These are phyloP conservation scores for Leptobrachium ailaonicum DNA, from an alignment of 2,113 vertebrate species.

Conservation along the genomic window DNA sequence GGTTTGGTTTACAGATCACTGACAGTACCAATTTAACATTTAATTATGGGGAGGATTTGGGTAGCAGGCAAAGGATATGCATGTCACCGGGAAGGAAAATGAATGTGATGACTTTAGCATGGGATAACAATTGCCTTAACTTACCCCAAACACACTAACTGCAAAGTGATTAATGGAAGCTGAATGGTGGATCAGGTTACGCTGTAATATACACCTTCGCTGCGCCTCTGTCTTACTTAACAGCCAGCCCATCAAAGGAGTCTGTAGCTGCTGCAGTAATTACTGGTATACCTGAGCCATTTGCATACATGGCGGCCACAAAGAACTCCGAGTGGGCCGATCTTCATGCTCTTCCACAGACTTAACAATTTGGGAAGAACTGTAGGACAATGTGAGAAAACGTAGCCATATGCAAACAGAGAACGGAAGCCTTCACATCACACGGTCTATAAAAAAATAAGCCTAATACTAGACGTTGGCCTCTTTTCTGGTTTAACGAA, in stretches of 20 bases:
- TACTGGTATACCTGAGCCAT: slow-evolving; percentile 60
- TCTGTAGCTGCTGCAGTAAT: slow-evolving; percentile 70
- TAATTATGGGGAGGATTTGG: slow-evolving; percentile 75
- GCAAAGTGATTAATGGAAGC: slow-evolving; percentile 81
- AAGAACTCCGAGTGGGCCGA: not conserved
- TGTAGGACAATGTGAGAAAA: too few relatives aligned
- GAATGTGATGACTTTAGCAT: slow-evolving; percentile 71
- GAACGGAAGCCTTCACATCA: too few relatives aligned
- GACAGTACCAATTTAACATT: slow-evolving; percentile 77
- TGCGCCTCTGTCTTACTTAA: slow-evolving; percentile 85
- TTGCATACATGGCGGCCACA: slow-evolving; percentile 15
- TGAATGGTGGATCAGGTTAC: slow-evolving; percentile 78
- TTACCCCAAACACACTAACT: slow-evolving; percentile 70
- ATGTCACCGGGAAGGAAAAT: slow-evolving; percentile 55
- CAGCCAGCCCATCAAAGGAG: slow-evolving; percentile 73
- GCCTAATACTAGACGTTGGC: too few relatives aligned
- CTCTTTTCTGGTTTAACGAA: too few relatives aligned
- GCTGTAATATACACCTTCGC: slow-evolving; percentile 71
- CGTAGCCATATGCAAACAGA: too few relatives aligned
- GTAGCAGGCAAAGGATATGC: slow-evolving; percentile 61
- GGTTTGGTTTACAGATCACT: slow-evolving; percentile 76
- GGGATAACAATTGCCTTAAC: slow-evolving; percentile 68
- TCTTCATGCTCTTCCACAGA: too few relatives aligned
- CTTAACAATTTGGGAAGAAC: too few relatives aligned
- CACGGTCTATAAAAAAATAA: too few relatives aligned